A percentile compares a stretch with the other conserved stretches of the same genome.
Evolutionary conservation across 2,113 vertebrate genomes (phyloP).

Genomic region (Ornithorhynchus anatinus): DNA sequence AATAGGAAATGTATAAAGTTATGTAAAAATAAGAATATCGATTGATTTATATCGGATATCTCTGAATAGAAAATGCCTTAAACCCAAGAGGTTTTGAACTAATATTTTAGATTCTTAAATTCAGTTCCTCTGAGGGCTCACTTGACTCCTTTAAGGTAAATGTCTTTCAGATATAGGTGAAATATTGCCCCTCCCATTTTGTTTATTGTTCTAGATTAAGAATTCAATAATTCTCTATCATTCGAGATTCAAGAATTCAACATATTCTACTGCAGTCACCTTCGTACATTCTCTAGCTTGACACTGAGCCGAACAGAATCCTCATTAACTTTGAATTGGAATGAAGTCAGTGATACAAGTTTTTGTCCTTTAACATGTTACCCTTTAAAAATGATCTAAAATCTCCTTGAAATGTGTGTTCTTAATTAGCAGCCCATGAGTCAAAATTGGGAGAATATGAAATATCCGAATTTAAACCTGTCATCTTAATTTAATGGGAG

Average conservation of each 20-base stretch:
- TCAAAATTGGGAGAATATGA: conserved; percentile 30
- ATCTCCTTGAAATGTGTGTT: conserved; percentile 43
- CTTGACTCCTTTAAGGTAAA: conserved; percentile 6
- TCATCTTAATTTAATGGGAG: conserved; percentile 46
- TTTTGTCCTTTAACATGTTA: conserved; percentile 36
- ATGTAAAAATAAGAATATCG: background rate
- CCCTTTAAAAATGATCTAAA: conserved; percentile 54
- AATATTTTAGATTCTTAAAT: conserved; percentile 2
- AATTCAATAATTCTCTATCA: conserved; percentile 50
- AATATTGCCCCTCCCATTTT: conserved; percentile 29
- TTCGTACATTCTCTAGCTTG: conserved; percentile 50
- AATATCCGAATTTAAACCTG: conserved; percentile 47
- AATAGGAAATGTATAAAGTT: background rate
- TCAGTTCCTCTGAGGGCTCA: background rate
- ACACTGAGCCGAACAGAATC: conserved; percentile 2
- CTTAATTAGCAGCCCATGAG: conserved; percentile 35
- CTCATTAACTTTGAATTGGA: conserved; percentile 52
- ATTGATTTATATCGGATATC: background rate
- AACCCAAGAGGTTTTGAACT: background rate
- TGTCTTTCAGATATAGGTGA: conserved; percentile 27
- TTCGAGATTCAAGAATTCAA: too few species aligned
- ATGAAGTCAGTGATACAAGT: conserved; percentile 32
- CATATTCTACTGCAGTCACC: conserved; percentile 29
- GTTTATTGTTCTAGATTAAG: conserved; percentile 54
- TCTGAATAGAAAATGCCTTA: conserved; percentile 1